A percentile compares a stretch with the other conserved stretches of the same genome.
Conservation (phyloP, 2,797 vertebrate species). For the Heliangelus exortis region DNA sequence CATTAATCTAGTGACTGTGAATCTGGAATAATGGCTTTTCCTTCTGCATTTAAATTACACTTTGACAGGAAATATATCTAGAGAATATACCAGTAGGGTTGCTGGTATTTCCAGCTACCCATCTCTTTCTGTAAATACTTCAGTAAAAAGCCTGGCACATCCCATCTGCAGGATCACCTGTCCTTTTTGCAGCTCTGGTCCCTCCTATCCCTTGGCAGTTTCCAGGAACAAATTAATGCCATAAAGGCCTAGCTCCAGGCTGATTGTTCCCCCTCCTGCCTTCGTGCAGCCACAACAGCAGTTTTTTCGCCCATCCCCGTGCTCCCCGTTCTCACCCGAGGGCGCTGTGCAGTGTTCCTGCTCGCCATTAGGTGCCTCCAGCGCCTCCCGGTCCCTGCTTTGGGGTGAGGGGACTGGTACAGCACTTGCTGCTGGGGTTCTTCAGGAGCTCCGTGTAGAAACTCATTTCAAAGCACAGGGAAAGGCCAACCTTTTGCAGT, state of each 20-base stretch:
- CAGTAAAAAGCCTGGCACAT: background rate
- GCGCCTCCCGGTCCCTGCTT: background rate
- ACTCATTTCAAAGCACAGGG: background rate
- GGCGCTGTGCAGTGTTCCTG: background rate
- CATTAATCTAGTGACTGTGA: background rate
- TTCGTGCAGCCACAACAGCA: background rate
- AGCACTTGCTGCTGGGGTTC: background rate
- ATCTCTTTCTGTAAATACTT: background rate
- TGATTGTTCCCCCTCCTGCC: background rate
- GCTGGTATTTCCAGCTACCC: background rate
- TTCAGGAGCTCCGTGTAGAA: background rate
- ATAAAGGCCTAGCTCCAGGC: background rate
- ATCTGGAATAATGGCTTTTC: background rate
- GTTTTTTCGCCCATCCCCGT: background rate
- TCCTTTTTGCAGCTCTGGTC: background rate
- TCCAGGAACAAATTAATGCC: background rate
- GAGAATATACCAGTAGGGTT: background rate
- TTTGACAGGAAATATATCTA: background rate
- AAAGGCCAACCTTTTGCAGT: background rate
- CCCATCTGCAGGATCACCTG: background rate
- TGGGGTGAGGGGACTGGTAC: accelerated
- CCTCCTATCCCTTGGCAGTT: background rate
- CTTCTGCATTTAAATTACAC: background rate
- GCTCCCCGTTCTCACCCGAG: background rate
- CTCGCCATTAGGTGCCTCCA: background rate